These are phyloP conservation scores for Galemys pyrenaicus DNA, from an alignment of 2,113 vertebrate genomes.

Conservation along the genomic window DNA sequence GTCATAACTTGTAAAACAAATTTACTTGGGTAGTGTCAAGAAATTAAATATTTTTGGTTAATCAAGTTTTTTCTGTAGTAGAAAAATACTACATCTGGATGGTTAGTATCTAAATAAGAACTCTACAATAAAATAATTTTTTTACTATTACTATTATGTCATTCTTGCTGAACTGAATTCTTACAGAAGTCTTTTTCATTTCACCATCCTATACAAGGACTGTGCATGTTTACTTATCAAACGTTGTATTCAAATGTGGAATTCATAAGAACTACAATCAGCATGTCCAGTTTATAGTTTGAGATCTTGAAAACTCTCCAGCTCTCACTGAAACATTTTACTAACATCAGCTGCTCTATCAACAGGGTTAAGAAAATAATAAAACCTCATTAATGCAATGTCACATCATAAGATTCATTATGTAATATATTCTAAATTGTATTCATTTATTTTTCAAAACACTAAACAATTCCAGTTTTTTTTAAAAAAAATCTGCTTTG, in stretches of 20 bases:
- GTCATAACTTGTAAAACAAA: constrained; percentile 47
- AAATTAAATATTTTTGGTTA: constrained; percentile 28
- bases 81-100: background rate
- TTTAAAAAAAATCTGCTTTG: background rate
- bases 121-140: background rate
- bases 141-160: background rate
- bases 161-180: background rate
- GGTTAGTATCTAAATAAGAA: constrained; percentile 23
- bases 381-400: background rate
- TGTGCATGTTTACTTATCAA: background rate
- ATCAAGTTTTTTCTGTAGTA: constrained; percentile 29
- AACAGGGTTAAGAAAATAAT: background rate
- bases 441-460: constrained; percentile 14
- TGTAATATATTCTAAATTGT: background rate
- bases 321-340: background rate
- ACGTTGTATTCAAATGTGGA: background rate
- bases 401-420: background rate
- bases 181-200: background rate
- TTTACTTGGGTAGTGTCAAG: background rate
- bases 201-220: background rate
- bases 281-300: background rate
- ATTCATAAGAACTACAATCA: background rate
- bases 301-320: background rate
- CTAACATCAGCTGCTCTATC: background rate
- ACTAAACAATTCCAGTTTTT: background rate